Percentiles rank a stretch among this genome's conserved stretches.
Evolutionary conservation across 2,797 vertebrate species (phyloP).

Genomic region (Halcyon leucocephala): DNA sequence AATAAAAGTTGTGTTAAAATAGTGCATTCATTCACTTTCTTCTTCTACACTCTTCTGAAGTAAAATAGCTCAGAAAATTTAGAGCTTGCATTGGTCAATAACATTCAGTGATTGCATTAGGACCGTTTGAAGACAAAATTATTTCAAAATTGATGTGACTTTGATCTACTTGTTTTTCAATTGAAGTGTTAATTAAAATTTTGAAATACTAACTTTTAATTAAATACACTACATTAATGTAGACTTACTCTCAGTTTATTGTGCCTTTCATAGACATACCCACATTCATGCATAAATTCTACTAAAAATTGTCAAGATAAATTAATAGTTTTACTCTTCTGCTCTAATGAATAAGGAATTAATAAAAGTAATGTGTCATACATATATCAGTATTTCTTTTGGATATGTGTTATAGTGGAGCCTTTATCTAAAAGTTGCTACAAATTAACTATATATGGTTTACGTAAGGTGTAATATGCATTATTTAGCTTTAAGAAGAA

Average conservation of each 20-base stretch:
- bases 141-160: neutral
- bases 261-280: neutral
- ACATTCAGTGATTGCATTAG: neutral
- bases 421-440: neutral
- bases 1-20: neutral
- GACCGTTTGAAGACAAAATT: neutral
- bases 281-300: neutral
- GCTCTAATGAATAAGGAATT: neutral
- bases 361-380: neutral
- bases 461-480: neutral
- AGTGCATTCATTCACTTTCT: neutral
- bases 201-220: neutral
- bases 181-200: conserved; percentile 7
- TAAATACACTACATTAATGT: neutral
- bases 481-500: neutral
- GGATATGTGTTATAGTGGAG: neutral
- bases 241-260: neutral
- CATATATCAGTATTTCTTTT: neutral
- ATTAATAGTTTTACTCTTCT: neutral
- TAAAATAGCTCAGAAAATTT: neutral
- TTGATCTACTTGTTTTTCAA: conserved; percentile 11
- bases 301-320: neutral
- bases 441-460: neutral
- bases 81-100: neutral
- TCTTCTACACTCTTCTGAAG: neutral